These are phyloP conservation scores for Meta bourneti DNA, from an alignment of 2,888 invertebrate species.

Conservation along the genomic window DNA sequence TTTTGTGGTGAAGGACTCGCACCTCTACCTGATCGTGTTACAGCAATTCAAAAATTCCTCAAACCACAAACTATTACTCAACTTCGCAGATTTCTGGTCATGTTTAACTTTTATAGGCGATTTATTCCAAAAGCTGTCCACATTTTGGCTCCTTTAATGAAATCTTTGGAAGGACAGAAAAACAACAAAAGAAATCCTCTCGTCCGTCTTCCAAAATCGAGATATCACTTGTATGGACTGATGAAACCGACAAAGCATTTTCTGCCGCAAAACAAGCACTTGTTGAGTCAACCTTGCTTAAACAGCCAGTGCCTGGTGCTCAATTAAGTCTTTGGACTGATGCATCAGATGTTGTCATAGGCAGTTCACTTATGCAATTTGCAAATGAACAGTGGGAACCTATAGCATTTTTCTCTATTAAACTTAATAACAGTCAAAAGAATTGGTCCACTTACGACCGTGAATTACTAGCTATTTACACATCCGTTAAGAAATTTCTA, in stretches of 20 bases:
- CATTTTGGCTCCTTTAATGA: conserved; percentile 9
- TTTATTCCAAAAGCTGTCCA: neutral
- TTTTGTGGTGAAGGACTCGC: neutral
- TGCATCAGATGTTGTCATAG: no score
- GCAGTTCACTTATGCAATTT: no score
- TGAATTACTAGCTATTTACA: no score
- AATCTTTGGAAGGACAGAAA: conserved; percentile 8
- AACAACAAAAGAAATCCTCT: conserved; percentile 38
- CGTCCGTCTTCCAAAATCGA: neutral
- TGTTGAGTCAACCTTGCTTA: conserved; percentile 10
- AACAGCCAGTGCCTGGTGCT: conserved; percentile 44
- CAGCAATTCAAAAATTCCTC: conserved; percentile 64
- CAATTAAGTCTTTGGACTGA: no score
- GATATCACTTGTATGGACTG: no score
- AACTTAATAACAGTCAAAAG: no score
- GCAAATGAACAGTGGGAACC: no score
- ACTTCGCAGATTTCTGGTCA: neutral
- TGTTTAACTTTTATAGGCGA: neutral
- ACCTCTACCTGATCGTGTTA: conserved; percentile 6
- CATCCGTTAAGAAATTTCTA: neutral
- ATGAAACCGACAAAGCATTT: neutral
- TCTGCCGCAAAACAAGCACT: conserved; percentile 12
- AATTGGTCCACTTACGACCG: no score
- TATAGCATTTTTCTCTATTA: no score
- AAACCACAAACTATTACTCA: conserved; percentile 16